phyloP scores from a whole-genome alignment of 2,888 invertebrate genomes.

The Lamproptera curius region DNA sequence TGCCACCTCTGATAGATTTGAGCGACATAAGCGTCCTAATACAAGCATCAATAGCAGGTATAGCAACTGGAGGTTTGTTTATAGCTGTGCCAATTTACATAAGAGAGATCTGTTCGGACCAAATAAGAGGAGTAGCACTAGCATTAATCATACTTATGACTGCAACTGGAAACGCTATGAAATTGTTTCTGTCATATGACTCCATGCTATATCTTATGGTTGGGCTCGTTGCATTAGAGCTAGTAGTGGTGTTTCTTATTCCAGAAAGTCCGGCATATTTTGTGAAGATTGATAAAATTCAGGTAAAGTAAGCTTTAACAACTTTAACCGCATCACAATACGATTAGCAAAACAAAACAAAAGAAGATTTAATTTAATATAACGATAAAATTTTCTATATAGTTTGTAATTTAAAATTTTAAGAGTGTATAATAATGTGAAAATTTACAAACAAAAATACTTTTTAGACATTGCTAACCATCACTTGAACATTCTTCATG shows the following conservation, averaged over 20 bases:
- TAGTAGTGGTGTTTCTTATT: constrained; percentile 42
- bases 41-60: constrained; percentile 48
- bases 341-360: too few species aligned
- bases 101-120: constrained; percentile 42
- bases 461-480: too few species aligned
- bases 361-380: too few species aligned
- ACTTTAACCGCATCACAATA: too few species aligned
- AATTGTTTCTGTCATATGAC: constrained; percentile 40
- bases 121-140: constrained; percentile 38
- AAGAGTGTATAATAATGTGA: too few species aligned
- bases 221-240: constrained; percentile 45
- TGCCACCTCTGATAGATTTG: constrained; percentile 48
- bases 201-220: constrained; percentile 46
- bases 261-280: constrained; percentile 56
- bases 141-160: constrained; percentile 46
- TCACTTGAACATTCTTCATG: too few species aligned
- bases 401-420: too few species aligned
- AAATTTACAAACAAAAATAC: too few species aligned
- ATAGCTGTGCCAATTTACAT: constrained; percentile 53
- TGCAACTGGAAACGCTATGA: constrained; percentile 47
- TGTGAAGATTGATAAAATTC: constrained; percentile 47
- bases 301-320: too few species aligned
- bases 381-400: too few species aligned
- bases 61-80: constrained; percentile 51
- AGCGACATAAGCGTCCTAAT: constrained; percentile 35